A percentile compares a stretch with the other conserved stretches of the same genome.
Evolutionary conservation across 2,888 invertebrate genomes (phyloP).

Genomic region (Caenorhabditis sp.): DNA sequence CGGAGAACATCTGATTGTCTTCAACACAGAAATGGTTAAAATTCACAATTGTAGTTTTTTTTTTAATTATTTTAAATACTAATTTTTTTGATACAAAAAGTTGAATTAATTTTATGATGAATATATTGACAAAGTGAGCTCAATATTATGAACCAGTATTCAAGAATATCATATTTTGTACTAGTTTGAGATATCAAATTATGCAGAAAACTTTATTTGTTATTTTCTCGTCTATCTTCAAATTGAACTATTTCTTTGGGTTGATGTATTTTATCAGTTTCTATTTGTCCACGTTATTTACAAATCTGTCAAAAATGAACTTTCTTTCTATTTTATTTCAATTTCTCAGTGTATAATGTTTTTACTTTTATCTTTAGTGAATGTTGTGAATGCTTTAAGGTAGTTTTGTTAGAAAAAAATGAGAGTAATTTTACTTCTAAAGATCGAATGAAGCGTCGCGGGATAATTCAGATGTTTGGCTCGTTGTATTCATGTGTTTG

Average conservation of each 20-base stretch:
- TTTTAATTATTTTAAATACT: no score
- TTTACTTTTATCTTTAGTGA: neutral
- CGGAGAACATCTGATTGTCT: no score
- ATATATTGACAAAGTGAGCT: no score
- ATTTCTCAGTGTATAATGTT: neutral
- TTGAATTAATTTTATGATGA: no score
- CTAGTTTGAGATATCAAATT: no score
- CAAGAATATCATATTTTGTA: no score
- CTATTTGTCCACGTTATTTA: neutral
- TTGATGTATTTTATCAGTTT: neutral
- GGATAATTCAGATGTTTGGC: constrained; percentile 46
- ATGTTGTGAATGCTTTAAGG: neutral
- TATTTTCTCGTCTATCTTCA: neutral
- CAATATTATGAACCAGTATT: no score
- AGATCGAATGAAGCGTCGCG: constrained; percentile 38
- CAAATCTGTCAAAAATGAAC: constrained; percentile 1
- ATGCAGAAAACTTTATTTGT: no score
- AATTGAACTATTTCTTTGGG: neutral
- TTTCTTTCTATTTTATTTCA: neutral
- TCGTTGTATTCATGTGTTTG: constrained; percentile 46
- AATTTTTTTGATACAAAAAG: no score
- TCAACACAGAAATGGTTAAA: no score
- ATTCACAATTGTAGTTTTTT: no score
- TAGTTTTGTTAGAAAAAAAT: neutral
- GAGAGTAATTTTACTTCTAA: neutral